phyloP scores from a whole-genome alignment of 1,140 invertebrate genomes.

The Holotrichia oblita region DNA sequence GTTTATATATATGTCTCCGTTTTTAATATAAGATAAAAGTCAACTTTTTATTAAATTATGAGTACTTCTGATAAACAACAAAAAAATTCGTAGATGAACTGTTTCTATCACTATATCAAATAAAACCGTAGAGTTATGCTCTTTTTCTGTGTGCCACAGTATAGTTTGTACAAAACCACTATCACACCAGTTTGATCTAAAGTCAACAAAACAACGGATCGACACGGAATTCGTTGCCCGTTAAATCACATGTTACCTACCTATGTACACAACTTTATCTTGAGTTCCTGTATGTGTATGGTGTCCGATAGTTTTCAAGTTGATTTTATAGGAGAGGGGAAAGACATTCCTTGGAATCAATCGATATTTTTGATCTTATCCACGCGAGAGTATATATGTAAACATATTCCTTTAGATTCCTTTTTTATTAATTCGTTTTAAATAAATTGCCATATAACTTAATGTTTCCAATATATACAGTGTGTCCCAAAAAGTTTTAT shows the following conservation, averaged over 20 bases:
- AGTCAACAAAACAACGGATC: constrained; percentile 7
- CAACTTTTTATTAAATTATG: too few relatives aligned
- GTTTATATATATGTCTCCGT: too few relatives aligned
- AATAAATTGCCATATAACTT: background rate
- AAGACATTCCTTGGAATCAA: background rate
- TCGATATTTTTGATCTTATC: constrained; percentile 29
- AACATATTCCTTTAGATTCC: constrained; percentile 12
- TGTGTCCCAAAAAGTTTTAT: too few relatives aligned
- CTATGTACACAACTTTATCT: constrained; percentile 23
- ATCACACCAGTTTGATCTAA: constrained; percentile 9
- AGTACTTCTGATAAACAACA: too few relatives aligned
- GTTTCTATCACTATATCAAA: too few relatives aligned
- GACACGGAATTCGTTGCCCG: background rate
- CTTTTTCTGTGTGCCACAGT: too few relatives aligned
- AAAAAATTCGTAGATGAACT: too few relatives aligned
- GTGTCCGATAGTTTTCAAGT: constrained; percentile 22
- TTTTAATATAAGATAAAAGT: too few relatives aligned
- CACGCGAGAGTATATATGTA: background rate
- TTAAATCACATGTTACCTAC: constrained; percentile 29
- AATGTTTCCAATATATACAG: too few relatives aligned
- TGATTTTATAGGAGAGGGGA: background rate
- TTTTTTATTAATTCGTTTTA: background rate
- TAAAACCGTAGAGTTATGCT: too few relatives aligned
- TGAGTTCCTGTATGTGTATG: background rate
- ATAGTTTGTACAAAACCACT: background rate